These are phyloP conservation scores for Doryteuthis pealeii DNA, from an alignment of 1,140 invertebrate species.

Conservation along the genomic window DNA sequence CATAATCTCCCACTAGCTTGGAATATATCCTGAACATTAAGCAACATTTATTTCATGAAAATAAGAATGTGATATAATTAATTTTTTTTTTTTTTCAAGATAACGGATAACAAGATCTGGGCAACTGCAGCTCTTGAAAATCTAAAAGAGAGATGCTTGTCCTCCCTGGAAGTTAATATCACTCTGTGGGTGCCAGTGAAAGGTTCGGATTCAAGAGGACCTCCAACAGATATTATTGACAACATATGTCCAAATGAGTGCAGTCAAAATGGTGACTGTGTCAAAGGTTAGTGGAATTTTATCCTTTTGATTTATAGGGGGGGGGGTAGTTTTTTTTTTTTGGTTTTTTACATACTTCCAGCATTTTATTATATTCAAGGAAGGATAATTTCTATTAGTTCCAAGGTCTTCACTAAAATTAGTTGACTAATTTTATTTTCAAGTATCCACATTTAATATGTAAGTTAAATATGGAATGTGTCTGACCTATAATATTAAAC, in stretches of 20 bases:
- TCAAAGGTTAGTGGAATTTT: slow-evolving; percentile 16
- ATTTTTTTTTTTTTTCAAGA: slow-evolving; percentile 25
- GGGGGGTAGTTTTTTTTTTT: no score
- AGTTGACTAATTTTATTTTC: no score
- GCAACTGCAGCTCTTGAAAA: slow-evolving; percentile 27
- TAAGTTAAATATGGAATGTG: no score
- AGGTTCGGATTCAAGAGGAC: slow-evolving; percentile 5
- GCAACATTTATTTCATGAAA: no score
- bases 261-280: slow-evolving; percentile 28
- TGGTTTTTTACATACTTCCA: background rate
- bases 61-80: no score
- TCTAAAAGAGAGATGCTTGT: slow-evolving; percentile 32
- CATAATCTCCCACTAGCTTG: no score
- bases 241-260: slow-evolving; percentile 31
- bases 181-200: slow-evolving; percentile 22
- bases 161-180: slow-evolving; percentile 15
- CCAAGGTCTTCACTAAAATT: no score
- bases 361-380: no score
- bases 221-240: slow-evolving; percentile 18
- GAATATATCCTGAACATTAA: no score
- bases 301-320: background rate
- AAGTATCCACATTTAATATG: no score
- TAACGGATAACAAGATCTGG: slow-evolving; percentile 30
- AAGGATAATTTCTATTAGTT: no score
- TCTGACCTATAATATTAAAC: no score